Evolutionary conservation across 2,797 vertebrate genomes (phyloP).

Genomic region (Lacerta viridis): DNA sequence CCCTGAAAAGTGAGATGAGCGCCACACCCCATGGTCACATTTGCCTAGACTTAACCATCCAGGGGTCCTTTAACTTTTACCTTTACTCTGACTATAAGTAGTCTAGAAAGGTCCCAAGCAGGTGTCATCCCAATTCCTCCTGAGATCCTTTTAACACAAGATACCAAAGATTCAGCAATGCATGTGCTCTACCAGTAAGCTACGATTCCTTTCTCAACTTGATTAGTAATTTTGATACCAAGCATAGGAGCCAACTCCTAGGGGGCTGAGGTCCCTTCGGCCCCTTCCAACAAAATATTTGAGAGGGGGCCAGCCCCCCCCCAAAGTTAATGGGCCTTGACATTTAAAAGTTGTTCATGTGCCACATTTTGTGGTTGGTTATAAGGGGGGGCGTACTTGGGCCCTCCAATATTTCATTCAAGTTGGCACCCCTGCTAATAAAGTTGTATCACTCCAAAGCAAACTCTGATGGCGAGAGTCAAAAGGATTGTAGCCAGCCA

Average conservation of each 20-base stretch:
- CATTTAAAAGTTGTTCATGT: too few relatives aligned
- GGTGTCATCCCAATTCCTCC: neutral
- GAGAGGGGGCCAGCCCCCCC: too few relatives aligned
- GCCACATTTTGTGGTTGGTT: too few relatives aligned
- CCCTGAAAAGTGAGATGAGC: too few relatives aligned
- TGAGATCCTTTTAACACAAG: neutral
- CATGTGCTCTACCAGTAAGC: neutral
- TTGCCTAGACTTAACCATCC: too few relatives aligned
- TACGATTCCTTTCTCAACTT: neutral
- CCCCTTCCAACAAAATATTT: too few relatives aligned
- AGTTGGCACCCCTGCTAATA: too few relatives aligned
- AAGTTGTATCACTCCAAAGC: neutral
- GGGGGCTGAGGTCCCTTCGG: too few relatives aligned
- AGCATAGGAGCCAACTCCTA: neutral
- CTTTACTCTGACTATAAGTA: neutral
- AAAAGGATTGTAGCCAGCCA: neutral
- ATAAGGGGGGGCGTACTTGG: too few relatives aligned
- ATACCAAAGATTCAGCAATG: neutral
- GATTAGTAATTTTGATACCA: neutral
- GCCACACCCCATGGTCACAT: accelerated
- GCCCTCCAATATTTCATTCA: too few relatives aligned
- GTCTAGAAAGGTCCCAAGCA: neutral
- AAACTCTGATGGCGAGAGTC: neutral
- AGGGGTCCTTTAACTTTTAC: too few relatives aligned
- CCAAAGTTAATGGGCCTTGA: too few relatives aligned